phyloP scores from a whole-genome alignment of 2,113 vertebrate genomes.

The Charina bottae region DNA sequence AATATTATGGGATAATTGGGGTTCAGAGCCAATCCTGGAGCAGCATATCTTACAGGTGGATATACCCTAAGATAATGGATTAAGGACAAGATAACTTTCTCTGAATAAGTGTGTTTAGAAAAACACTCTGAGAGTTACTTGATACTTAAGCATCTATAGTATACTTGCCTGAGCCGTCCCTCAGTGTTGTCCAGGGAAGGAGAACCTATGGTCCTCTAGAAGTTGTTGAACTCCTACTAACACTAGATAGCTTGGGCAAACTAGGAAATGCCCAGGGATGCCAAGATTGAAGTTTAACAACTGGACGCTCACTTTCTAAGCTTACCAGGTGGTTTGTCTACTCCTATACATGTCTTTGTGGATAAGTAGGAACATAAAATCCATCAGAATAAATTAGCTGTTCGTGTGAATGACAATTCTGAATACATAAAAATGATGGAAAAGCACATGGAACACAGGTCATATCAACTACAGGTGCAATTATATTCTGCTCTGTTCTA shows the following conservation, averaged over 20 bases:
- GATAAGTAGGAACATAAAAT: not conserved
- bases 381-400: not conserved
- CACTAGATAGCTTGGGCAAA: not conserved
- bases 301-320: not conserved
- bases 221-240: not conserved
- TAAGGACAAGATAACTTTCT: not conserved
- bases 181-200: not conserved
- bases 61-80: not conserved
- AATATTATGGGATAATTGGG: not conserved
- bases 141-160: not conserved
- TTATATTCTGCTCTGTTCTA: not conserved
- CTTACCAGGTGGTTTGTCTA: not conserved
- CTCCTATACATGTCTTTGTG: not conserved
- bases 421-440: not conserved
- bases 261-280: not conserved
- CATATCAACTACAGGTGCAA: not conserved
- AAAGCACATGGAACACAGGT: not conserved
- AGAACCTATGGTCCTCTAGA: not conserved
- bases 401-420: not conserved
- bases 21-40: not conserved
- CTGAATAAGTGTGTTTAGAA: not conserved
- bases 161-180: not conserved
- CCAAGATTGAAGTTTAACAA: not conserved
- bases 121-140: not conserved
- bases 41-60: not conserved